Conservation (phyloP, 2,113 vertebrate species). For the Thymallus thymallus region DNA sequence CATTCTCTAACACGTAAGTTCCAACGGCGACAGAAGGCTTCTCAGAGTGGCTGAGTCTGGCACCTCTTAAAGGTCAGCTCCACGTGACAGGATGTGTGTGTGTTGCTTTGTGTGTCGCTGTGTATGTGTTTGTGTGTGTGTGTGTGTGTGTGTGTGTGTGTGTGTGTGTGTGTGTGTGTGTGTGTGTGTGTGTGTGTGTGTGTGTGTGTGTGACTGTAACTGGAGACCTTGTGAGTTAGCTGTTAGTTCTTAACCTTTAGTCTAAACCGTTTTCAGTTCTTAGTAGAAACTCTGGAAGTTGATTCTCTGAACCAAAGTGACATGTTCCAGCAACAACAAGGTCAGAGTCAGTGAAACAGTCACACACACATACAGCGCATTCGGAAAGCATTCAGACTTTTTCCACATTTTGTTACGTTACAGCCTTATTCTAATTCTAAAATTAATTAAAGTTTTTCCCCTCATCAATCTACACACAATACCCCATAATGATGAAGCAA, state of each 20-base stretch:
- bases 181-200: too few species aligned
- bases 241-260: background rate
- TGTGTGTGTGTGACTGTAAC: background rate
- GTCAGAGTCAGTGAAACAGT: background rate
- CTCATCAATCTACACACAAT: too few species aligned
- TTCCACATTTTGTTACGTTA: too few species aligned
- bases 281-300: background rate
- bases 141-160: too few species aligned
- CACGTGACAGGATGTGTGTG: background rate
- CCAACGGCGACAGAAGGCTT: constrained; percentile 10
- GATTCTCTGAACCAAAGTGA: background rate
- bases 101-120: too few species aligned
- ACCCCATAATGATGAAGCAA: too few species aligned
- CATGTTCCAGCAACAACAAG: background rate
- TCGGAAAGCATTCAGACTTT: too few species aligned
- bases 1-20: background rate
- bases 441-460: too few species aligned
- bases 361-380: too few species aligned
- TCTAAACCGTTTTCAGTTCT: background rate
- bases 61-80: constrained; percentile 10
- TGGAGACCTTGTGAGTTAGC: background rate
- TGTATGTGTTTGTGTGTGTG: too few species aligned
- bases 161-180: too few species aligned
- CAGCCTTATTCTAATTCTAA: too few species aligned
- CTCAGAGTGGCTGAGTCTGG: background rate